Evolutionary conservation across 92 coral and sea anemone species (phyloP).

Genomic region (Phymanthus crucifer): DNA sequence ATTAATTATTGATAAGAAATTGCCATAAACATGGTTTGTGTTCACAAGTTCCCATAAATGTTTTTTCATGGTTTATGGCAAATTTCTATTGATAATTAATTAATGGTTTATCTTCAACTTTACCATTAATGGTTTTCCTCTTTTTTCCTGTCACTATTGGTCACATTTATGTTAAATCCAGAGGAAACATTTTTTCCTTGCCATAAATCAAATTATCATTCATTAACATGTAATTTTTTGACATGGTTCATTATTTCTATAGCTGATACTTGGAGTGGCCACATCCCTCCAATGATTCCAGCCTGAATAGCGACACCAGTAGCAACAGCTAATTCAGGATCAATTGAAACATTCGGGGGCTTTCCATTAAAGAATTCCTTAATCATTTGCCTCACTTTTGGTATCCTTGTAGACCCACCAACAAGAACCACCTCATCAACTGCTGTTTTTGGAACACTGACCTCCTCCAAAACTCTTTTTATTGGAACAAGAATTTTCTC

Average conservation of each 20-base stretch:
- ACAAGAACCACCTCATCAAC: slow-evolving; percentile 94
- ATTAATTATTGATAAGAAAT: too few species aligned
- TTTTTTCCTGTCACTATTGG: neutral
- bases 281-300: slow-evolving; percentile 97
- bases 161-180: neutral
- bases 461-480: slow-evolving; percentile 78
- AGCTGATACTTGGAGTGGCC: slow-evolving; percentile 99
- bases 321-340: slow-evolving; percentile 97
- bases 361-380: slow-evolving; percentile 89
- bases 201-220: neutral
- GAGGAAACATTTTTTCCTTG: neutral
- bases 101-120: too few species aligned
- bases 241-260: slow-evolving; percentile 81
- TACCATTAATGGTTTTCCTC: too few species aligned
- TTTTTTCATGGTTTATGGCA: too few species aligned
- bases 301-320: slow-evolving; percentile 98
- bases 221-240: slow-evolving; percentile 66
- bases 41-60: too few species aligned
- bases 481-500: slow-evolving; percentile 81
- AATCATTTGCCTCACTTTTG: slow-evolving; percentile 79
- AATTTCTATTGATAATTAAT: too few species aligned
- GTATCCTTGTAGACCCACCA: slow-evolving; percentile 95
- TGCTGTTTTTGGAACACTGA: slow-evolving; percentile 63
- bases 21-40: too few species aligned
- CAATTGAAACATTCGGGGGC: slow-evolving; percentile 89